These are phyloP conservation scores for Cheiracanthium punctorium DNA, from an alignment of 2,888 invertebrate genomes.

Conservation along the genomic window DNA sequence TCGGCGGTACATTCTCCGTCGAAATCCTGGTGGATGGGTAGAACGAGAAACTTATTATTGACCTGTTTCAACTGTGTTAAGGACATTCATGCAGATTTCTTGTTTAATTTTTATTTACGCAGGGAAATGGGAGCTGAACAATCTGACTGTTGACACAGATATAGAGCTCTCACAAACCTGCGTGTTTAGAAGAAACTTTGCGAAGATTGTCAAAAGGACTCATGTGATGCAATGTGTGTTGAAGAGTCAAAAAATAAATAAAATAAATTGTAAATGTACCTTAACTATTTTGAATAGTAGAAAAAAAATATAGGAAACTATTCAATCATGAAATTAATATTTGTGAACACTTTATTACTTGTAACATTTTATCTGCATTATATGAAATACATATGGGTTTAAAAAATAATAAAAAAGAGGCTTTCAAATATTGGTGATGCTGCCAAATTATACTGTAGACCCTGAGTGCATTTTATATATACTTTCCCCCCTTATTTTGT, in stretches of 20 bases:
- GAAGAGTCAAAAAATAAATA: conserved; percentile 18
- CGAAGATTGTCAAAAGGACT: conserved; percentile 19
- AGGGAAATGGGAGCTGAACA: conserved; percentile 20
- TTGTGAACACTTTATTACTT: conserved; percentile 68
- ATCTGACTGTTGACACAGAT: conserved; percentile 32
- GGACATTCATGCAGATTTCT: conserved; percentile 62
- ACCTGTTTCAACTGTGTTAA: conserved; percentile 61
- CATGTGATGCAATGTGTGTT: conserved; percentile 18
- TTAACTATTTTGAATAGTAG: conserved; percentile 70
- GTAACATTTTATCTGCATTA: conserved; percentile 66
- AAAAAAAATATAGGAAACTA: conserved; percentile 55
- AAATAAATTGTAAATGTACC: conserved; percentile 58
- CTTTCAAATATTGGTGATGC: conserved; percentile 57
- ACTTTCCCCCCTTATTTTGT: conserved; percentile 46
- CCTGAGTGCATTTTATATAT: conserved; percentile 53
- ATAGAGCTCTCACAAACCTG: conserved; percentile 42
- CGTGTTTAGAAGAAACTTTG: conserved; percentile 21
- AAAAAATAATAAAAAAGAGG: conserved; percentile 29
- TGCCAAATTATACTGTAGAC: conserved; percentile 66
- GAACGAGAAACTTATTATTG: conserved; percentile 98
- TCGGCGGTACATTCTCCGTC: conserved; percentile 96
- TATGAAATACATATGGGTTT: conserved; percentile 38
- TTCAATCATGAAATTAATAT: conserved; percentile 69
- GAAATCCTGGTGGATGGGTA: conserved; percentile 98
- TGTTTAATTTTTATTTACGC: conserved; percentile 42